Percentiles rank a stretch among this genome's conserved stretches.
Evolutionary conservation across 2,797 vertebrate genomes (phyloP).

Genomic region (Thunnus albacares): DNA sequence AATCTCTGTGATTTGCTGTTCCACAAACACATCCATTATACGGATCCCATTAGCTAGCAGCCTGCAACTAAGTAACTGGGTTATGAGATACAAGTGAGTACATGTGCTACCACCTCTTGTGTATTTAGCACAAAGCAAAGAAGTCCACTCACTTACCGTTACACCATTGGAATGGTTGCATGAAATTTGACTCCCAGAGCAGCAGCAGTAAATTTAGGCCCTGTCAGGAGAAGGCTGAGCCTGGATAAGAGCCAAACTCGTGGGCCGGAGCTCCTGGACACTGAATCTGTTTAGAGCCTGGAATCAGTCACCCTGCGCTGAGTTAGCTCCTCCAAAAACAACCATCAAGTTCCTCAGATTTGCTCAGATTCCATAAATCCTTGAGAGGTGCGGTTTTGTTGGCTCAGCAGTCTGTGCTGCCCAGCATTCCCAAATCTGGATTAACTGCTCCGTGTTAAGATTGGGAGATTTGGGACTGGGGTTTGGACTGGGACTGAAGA

Average conservation of each 20-base stretch:
- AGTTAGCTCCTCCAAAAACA: conserved; percentile 49
- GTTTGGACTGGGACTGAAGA: conserved; percentile 66
- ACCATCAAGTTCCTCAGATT: conserved; percentile 72
- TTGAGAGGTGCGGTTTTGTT: conserved; percentile 68
- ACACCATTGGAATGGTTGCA: conserved; percentile 91
- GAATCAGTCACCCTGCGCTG: conserved; percentile 58
- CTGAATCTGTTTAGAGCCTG: conserved; percentile 58
- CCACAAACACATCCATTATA: conserved; percentile 29
- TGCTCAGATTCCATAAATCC: conserved; percentile 77
- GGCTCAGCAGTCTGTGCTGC: conserved; percentile 75
- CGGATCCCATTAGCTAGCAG: conserved; percentile 28
- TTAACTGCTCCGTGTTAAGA: conserved; percentile 74
- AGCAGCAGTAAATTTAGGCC: conserved; percentile 79
- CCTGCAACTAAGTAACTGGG: conserved; percentile 31
- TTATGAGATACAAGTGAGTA: conserved; percentile 39
- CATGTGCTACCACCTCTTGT: conserved; percentile 42
- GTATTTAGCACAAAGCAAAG: conserved; percentile 56
- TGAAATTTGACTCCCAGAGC: conserved; percentile 86
- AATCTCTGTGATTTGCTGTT: conserved; percentile 15
- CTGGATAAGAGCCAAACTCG: conserved; percentile 67
- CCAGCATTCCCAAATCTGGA: conserved; percentile 82
- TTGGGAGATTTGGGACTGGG: conserved; percentile 68
- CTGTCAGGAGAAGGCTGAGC: conserved; percentile 69
- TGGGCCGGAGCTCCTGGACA: conserved; percentile 53
- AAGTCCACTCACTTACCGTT: conserved; percentile 86